These are phyloP conservation scores for Malurus leucopterus DNA, from an alignment of 2,797 vertebrate species.

Conservation along the genomic window DNA sequence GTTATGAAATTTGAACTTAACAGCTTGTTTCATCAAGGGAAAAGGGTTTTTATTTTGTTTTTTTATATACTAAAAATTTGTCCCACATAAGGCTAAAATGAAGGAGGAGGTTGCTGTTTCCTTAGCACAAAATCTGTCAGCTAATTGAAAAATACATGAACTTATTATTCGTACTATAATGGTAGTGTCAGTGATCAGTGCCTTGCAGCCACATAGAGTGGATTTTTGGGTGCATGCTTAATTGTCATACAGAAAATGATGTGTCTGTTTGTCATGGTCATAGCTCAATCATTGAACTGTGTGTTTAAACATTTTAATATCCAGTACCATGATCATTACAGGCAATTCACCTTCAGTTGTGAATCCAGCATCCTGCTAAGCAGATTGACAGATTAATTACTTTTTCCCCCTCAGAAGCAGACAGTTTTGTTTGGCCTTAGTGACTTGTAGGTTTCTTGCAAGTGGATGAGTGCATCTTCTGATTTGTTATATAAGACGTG, in stretches of 20 bases:
- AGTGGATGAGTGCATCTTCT: slow-evolving; percentile 38
- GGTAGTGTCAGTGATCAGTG: not conserved
- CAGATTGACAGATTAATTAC: slow-evolving; percentile 58
- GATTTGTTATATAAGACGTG: slow-evolving; percentile 20
- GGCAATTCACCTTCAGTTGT: slow-evolving; percentile 43
- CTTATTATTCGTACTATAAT: not conserved
- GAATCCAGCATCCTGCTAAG: slow-evolving; percentile 42
- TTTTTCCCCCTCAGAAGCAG: slow-evolving; percentile 28
- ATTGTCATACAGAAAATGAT: slow-evolving; percentile 29
- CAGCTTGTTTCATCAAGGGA: slow-evolving; percentile 19
- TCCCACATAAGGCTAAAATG: slow-evolving; percentile 8
- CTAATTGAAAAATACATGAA: slow-evolving; percentile 19
- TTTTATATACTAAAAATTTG: slow-evolving; percentile 24
- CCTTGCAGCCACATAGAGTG: not conserved
- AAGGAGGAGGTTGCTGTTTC: not conserved
- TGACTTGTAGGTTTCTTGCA: slow-evolving; percentile 38
- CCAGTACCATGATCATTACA: slow-evolving; percentile 19
- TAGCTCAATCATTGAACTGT: slow-evolving; percentile 27
- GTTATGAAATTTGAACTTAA: slow-evolving; percentile 52
- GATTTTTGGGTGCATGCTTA: slow-evolving; percentile 9
- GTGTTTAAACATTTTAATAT: slow-evolving; percentile 44
- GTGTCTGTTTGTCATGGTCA: slow-evolving; percentile 33
- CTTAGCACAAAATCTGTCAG: slow-evolving; percentile 26
- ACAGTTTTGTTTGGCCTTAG: slow-evolving; percentile 41
- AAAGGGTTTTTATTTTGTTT: slow-evolving; percentile 5